Evolutionary conservation across 2,797 vertebrate species (phyloP), one percentile per base, ranked within the genome.

Genomic region (Labroides dimidiatus): DNA sequence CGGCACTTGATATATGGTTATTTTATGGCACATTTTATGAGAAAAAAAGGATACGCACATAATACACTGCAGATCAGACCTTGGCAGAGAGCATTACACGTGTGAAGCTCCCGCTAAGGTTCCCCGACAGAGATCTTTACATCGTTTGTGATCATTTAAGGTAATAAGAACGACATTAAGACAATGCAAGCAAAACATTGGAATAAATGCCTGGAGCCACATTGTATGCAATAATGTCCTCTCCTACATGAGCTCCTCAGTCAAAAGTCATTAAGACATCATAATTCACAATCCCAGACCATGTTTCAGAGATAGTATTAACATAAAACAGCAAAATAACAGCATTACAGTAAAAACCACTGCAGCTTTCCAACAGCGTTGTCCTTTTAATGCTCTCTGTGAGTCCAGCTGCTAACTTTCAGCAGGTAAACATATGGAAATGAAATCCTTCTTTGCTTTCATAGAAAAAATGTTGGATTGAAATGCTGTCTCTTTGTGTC

Each of bases 1-100:
- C 78, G 85, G 85, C 83, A 82, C 84, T 77, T 82, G 74, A 87
- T 81, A 82, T 86, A 82, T 39, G 58, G 65, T 74, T 66, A 76
- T 48, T 69, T 33, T 47, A 65, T 72, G 65, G 70, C 61, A 84
- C 72, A 85, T 67, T 74, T 72, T 54, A 89, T 84, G 69, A 81
- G 64, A 64, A 74, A 74, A n/a, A 61, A 50, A 72, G 49, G 42
- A 52, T 27, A 2, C 27, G 30, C 50, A 52, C 54, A 78, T 43
- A 39, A 62, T 61, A 78, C 23, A 67, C 62, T 24, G 37, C 27
- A 61, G 73, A 20, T 21, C 49, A 64, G 72, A 78, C 54, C 57
- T 69, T 17, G 43, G 49, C 21, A 10, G 50, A 60, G 54, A 58
- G 63, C 53, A 30, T 57, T 53, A 56, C 58, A 70, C 42, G 27